phyloP scores from a whole-genome alignment of 2,113 vertebrate species.

The Corythornis madagascariensis region DNA sequence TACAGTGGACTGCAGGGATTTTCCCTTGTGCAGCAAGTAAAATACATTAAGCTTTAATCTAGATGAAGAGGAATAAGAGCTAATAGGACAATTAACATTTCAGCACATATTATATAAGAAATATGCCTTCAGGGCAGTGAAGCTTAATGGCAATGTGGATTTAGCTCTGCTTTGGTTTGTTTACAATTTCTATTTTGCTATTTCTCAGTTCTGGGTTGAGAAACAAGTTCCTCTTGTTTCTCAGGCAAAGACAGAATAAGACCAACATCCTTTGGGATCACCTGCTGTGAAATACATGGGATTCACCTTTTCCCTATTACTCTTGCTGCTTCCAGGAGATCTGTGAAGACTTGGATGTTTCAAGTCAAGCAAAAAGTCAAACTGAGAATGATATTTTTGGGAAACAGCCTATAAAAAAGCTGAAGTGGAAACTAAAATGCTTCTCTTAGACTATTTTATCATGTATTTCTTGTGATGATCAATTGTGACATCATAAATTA shows the following conservation, averaged over 20 bases:
- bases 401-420: not conserved
- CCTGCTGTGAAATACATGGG: not conserved
- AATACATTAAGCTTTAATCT: not conserved
- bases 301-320: not conserved
- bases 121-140: not conserved
- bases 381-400: not conserved
- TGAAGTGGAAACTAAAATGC: not conserved
- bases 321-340: not conserved
- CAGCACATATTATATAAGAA: not conserved
- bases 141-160: not conserved
- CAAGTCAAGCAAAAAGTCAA: not conserved
- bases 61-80: not conserved
- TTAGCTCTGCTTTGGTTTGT: not conserved
- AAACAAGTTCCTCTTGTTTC: not conserved
- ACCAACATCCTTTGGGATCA: not conserved
- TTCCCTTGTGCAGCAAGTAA: not conserved
- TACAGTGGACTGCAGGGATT: conserved; percentile 8
- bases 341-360: not conserved
- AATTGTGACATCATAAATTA: not conserved
- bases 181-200: not conserved
- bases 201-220: not conserved
- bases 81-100: conserved; percentile 48
- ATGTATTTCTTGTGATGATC: not conserved
- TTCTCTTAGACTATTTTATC: not conserved
- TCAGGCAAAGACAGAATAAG: not conserved